Base-by-base conservation (phyloP, 2,888 invertebrate genomes). In the Leptinotarsa peninsularis region DNA sequence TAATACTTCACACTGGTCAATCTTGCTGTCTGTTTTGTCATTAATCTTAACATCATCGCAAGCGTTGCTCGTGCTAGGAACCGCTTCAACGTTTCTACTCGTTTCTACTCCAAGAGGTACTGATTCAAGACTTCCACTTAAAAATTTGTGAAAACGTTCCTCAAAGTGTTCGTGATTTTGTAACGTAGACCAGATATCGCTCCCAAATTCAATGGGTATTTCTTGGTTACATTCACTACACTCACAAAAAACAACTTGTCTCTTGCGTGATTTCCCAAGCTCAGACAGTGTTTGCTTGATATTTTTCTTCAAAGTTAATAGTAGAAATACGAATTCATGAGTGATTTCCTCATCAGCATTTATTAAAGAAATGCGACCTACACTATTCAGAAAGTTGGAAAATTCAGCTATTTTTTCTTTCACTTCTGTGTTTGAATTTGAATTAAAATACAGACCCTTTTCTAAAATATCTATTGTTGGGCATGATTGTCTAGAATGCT, bases 101-200 rank as follows among this genome's bases (percentile, higher is more conserved):
- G 58, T 21, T 58, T 23, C 58, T 14, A 14, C 27, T 23, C 13
- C 72, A 43, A 14, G 49, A 60, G 50, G 71, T 17, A 23, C 23
- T 58, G 63, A 67, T 73, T 72, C 14, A 50, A 72, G 33, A 43
- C n/a, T 73, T 4, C 78, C 77, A 67, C 71, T 75, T n/a, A 79
- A 75, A 76, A 76, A 71, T 60, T 81, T 67, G 49, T 14, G 60
- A 60, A 73, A 81, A n/a, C 73, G 67, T 27, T 81, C 73, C 58
- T 84, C 84, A 67, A 82, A 80, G 76, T 85, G 85, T 33, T 83
- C 78, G 70, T 85, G 84, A 43, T 74, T 73, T 74, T 84, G 82
- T 50, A 84, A 63, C 33, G 60, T 72, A 14, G 74, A 76, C 85
- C 84, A 85, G 27, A 81, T 66, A 75, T 85, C 78, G 68, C 78